A percentile compares a stretch with the other conserved stretches of the same genome.
phyloP scores from a whole-genome alignment of 2,113 vertebrate genomes.

The Lampris megalopsis region DNA sequence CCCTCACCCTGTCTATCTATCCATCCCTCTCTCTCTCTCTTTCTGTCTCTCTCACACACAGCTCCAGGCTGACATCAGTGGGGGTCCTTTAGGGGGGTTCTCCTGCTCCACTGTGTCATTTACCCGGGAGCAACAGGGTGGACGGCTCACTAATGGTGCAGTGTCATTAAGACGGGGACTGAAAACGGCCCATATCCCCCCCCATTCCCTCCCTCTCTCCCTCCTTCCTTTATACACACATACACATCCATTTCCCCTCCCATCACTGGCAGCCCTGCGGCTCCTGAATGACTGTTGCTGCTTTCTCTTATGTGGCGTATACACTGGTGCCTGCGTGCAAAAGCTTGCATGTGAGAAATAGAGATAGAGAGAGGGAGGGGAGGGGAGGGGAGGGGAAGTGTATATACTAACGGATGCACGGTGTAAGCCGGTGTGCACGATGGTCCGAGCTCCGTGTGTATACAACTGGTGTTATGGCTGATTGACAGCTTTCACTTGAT shows the following conservation, averaged over 20 bases:
- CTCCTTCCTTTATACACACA: neutral
- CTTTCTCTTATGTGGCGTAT: neutral
- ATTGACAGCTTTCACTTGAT: no score
- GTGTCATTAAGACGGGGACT: slow-evolving; percentile 39
- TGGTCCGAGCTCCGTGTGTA: no score
- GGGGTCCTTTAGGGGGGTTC: slow-evolving; percentile 86
- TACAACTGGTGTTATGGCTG: no score
- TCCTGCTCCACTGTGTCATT: slow-evolving; percentile 53
- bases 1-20: slow-evolving; percentile 12
- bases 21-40: neutral
- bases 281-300: neutral
- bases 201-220: neutral
- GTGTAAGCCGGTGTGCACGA: no score
- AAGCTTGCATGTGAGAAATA: neutral
- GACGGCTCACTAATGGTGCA: slow-evolving; percentile 40
- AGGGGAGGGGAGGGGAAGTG: no score
- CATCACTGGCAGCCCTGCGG: neutral
- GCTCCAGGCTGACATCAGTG: slow-evolving; percentile 83
- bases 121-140: slow-evolving; percentile 24
- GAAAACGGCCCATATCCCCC: slow-evolving; percentile 23
- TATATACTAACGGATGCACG: no score
- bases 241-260: neutral
- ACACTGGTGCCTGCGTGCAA: neutral
- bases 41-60: slow-evolving; percentile 29
- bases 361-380: no score